A percentile compares a stretch with the other conserved stretches of the same genome.
Evolutionary conservation across 2,888 invertebrate species (phyloP).

Genomic region (Frankliniella fusca): DNA sequence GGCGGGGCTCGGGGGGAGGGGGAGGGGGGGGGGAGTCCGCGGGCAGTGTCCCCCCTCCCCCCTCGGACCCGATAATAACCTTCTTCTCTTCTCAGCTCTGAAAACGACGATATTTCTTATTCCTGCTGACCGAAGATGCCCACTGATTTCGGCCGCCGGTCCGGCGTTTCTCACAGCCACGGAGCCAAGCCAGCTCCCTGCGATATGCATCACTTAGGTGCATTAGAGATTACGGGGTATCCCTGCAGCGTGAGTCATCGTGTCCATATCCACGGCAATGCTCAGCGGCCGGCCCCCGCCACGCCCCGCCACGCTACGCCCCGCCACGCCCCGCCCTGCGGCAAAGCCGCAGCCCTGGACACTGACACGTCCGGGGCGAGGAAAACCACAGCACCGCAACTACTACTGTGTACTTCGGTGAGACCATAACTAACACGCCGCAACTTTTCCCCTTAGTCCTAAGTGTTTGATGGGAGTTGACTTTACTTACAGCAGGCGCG

Average conservation of each 20-base stretch:
- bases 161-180: not conserved
- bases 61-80: too few relatives aligned
- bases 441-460: too few relatives aligned
- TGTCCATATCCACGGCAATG: not conserved
- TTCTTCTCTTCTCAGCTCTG: too few relatives aligned
- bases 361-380: not conserved
- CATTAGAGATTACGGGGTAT: slow-evolving; percentile 20
- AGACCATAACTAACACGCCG: too few relatives aligned
- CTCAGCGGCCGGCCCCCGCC: not conserved
- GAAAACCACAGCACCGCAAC: too few relatives aligned
- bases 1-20: too few relatives aligned
- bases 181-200: not conserved
- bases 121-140: not conserved
- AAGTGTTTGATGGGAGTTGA: too few relatives aligned
- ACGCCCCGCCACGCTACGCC: not conserved
- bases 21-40: too few relatives aligned
- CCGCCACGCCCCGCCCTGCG: not conserved
- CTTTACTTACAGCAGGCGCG: too few relatives aligned
- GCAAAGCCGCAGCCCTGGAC: not conserved
- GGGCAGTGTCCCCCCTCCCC: too few relatives aligned
- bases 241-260: slow-evolving; percentile 11
- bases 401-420: too few relatives aligned
- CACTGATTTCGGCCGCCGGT: not conserved
- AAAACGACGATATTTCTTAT: not conserved
- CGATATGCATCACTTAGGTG: slow-evolving; percentile 20